Base-by-base conservation (phyloP, 2,888 invertebrate species). In the Hirtodrosophila histrioides region DNA sequence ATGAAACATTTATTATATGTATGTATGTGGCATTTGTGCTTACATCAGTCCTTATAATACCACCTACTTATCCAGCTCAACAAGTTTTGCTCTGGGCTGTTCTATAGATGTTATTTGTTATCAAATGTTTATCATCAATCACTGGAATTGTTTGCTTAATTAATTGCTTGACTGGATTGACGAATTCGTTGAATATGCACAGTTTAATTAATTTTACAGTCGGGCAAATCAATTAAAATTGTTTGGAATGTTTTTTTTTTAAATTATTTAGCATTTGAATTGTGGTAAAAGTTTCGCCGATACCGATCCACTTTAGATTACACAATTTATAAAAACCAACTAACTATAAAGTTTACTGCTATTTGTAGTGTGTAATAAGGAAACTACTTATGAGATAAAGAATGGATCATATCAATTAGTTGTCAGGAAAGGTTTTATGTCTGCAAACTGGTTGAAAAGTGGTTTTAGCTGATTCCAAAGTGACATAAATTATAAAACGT, bases 41-140 rank as follows among this genome's bases (percentile, higher is more conserved):
- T 27, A 27, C 27, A 27, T 27, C 27, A 27, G 27, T 27, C 5
- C 6, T 27, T 27, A 27, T 27, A 27, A 27, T 27, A 27, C 17
- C 17, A n/a, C n/a, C 2, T 17, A 17, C 17, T 17, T 17, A 17
- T 17, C 17, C 17, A 17, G 17, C 17, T 17, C 17, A 17, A 17
- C 17, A 17, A 17, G 17, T 17, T 17, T 17, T 17, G 17, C 17
- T 17, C 1, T 17, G 17, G 17, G 17, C 17, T 17, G 17, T 17
- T 17, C 17, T 17, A 17, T 17, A 17, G 17, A 17, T 17, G 29
- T 54, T 54, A 8, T 68, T 68, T 27, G 43, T 63, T 64, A 69
- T 64, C 69, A 68, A 36, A 7, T 51, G 40, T 63, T 57, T 39
- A 50, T 62, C 62, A 71, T 72, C 45, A 68, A 72, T 71, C 71